Evolutionary conservation across 2,797 vertebrate genomes (phyloP), one percentile per base, ranked within the genome.

Genomic region (Melanotaenia trifasciata): DNA sequence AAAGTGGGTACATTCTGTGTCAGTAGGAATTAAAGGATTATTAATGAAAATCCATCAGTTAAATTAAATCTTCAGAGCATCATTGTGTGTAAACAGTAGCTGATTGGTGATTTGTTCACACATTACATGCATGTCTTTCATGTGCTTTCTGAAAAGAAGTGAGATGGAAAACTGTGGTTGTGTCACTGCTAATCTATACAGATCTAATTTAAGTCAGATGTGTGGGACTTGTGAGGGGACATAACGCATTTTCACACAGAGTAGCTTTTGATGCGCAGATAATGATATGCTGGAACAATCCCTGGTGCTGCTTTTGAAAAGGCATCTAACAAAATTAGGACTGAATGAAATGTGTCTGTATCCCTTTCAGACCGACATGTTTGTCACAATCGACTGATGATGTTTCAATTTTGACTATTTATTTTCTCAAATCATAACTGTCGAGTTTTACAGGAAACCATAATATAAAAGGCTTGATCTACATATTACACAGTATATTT

Each of bases 201-300:
- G 9, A 70, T 84, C 61, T 30, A 59, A 45, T 79, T 78, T 69
- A 58, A 60, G 43, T 61, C 58, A 24, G 67, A 74, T 70, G 56
- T 62, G 66, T 59, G 6, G 54, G 60, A 64, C 60, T 45, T 20
- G 33, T 4, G 12, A n/a, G 20, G 1, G 2, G 18, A 72, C 77
- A 76, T 74, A 58, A 43, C 64, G 75, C 64, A 53, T 76, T 72
- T 75, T 38, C 66, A 64, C 66, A 30, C 58, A 1, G 36, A 50
- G 47, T 30, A 3, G 33, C 60, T 69, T 77, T 71, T 76, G 43
- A 72, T 60, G 7, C 38, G 36, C 16, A 0, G 26, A 54, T 68
- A 58, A 75, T 61, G 58, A 67, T 30, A 69, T 43, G 53, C 60
- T 60, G 77, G 65, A 80, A 10, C 69, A 5, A 59, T 70, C 79